These are phyloP conservation scores for Listronotus bonariensis DNA, from an alignment of 1,140 invertebrate species.

Conservation along the genomic window DNA sequence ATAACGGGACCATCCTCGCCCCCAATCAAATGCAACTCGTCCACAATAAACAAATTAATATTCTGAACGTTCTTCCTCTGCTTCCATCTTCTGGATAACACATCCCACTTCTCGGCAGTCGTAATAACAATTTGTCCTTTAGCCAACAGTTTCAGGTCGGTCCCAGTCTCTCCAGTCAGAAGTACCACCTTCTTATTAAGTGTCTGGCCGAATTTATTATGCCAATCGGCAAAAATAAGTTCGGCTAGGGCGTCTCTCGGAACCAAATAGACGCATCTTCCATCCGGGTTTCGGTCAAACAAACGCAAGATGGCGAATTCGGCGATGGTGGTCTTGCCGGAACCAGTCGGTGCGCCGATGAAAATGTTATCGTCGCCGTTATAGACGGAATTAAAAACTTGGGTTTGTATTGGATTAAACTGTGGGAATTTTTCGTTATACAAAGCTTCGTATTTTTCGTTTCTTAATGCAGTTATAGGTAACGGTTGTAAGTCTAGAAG, in stretches of 20 bases:
- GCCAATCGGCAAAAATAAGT: slow-evolving; percentile 90
- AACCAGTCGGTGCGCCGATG: slow-evolving; percentile 96
- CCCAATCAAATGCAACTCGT: slow-evolving; percentile 93
- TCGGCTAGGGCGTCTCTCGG: slow-evolving; percentile 92
- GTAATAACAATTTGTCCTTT: slow-evolving; percentile 95
- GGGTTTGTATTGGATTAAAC: slow-evolving; percentile 99
- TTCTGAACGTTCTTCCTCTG: slow-evolving; percentile 98
- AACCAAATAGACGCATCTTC: slow-evolving; percentile 91
- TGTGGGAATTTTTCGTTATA: slow-evolving; percentile 88
- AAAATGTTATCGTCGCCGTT: slow-evolving; percentile 99
- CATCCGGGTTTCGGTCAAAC: slow-evolving; percentile 73
- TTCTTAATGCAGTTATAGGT: slow-evolving; percentile 83
- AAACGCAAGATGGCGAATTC: slow-evolving; percentile 95
- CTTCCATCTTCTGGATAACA: slow-evolving; percentile 97
- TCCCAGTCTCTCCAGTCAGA: slow-evolving; percentile 97
- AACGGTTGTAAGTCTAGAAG: slow-evolving; percentile 96
- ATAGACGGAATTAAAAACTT: slow-evolving; percentile 98
- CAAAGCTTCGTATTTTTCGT: slow-evolving; percentile 82
- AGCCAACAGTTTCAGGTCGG: slow-evolving; percentile 90
- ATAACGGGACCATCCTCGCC: slow-evolving; percentile 90
- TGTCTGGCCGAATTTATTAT: slow-evolving; percentile 79
- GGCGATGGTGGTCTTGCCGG: slow-evolving; percentile 95
- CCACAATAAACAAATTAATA: slow-evolving; percentile 95
- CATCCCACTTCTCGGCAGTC: slow-evolving; percentile 99
- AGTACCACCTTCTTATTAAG: slow-evolving; percentile 89